Evolutionary conservation across 2,888 invertebrate species (phyloP).

Genomic region (Corbicula japonica): DNA sequence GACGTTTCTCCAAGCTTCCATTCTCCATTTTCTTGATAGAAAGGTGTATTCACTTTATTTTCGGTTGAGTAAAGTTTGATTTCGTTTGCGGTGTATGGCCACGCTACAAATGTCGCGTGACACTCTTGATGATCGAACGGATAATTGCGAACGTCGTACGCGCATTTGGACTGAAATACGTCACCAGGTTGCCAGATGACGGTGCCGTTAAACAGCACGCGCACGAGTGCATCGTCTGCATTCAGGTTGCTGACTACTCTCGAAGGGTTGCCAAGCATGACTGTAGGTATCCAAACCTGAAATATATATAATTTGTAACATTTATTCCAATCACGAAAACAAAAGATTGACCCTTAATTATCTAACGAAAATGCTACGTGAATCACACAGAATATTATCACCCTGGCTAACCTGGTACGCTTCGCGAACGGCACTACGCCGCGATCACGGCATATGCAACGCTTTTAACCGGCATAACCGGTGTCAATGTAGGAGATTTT

Average conservation of each 20-base stretch:
- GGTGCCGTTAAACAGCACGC: constrained; percentile 44
- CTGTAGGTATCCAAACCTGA: constrained; percentile 48
- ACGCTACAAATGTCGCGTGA: constrained; percentile 28
- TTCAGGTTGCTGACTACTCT: constrained; percentile 36
- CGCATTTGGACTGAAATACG: constrained; percentile 46
- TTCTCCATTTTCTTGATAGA: constrained; percentile 50
- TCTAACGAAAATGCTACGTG: too few species aligned
- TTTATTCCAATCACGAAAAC: too few species aligned
- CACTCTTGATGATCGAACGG: constrained; percentile 58
- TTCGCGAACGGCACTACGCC: too few species aligned
- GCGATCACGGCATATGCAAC: too few species aligned
- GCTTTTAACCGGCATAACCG: too few species aligned
- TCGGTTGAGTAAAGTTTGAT: constrained; percentile 22
- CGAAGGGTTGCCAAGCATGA: constrained; percentile 46
- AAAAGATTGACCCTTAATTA: too few species aligned
- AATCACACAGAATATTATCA: too few species aligned
- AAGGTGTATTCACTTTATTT: constrained; percentile 8
- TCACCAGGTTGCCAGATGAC: constrained; percentile 49
- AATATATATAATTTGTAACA: background rate
- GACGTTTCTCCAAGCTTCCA: constrained; percentile 33
- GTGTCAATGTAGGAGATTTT: too few species aligned
- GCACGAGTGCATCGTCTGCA: constrained; percentile 20
- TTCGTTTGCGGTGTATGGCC: constrained; percentile 28
- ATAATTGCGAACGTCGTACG: constrained; percentile 44
- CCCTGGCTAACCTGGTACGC: too few species aligned